Evolutionary conservation across 2,113 vertebrate species (phyloP).

Genomic region (Lagopus leucura): DNA sequence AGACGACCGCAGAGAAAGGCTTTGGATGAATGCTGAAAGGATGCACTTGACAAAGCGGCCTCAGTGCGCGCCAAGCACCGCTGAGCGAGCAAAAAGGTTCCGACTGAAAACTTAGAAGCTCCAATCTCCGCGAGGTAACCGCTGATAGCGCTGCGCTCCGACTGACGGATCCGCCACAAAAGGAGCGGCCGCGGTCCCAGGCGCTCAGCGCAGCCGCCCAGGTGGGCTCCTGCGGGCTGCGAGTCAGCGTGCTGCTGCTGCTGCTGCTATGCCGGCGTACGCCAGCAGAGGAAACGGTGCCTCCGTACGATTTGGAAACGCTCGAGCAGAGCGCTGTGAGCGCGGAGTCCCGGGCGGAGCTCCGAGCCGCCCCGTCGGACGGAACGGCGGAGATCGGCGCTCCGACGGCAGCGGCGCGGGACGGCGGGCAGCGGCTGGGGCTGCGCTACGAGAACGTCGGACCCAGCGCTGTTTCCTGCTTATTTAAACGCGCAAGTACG

Average conservation of each 20-base stretch:
- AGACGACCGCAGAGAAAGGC: constrained; percentile 41
- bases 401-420: no score
- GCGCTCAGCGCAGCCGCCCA: rapidly evolving
- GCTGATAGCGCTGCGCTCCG: not conserved
- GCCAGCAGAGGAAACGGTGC: not conserved
- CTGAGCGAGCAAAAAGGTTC: constrained; percentile 32
- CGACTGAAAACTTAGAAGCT: constrained; percentile 55
- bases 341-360: no score
- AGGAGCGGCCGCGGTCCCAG: not conserved
- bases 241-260: not conserved
- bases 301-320: not conserved
- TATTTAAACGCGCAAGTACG: constrained; percentile 11
- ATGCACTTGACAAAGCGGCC: constrained; percentile 67
- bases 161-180: not conserved
- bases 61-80: not conserved
- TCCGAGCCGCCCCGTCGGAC: no score
- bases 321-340: not conserved
- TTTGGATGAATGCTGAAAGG: constrained; percentile 57
- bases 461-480: constrained; percentile 27
- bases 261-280: not conserved
- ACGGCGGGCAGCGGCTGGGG: not conserved
- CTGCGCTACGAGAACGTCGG: constrained; percentile 15
- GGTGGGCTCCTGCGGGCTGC: not conserved
- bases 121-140: not conserved
- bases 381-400: no score